phyloP scores from a whole-genome alignment of 1,140 invertebrate species.

The Eriocheir sinensis region DNA sequence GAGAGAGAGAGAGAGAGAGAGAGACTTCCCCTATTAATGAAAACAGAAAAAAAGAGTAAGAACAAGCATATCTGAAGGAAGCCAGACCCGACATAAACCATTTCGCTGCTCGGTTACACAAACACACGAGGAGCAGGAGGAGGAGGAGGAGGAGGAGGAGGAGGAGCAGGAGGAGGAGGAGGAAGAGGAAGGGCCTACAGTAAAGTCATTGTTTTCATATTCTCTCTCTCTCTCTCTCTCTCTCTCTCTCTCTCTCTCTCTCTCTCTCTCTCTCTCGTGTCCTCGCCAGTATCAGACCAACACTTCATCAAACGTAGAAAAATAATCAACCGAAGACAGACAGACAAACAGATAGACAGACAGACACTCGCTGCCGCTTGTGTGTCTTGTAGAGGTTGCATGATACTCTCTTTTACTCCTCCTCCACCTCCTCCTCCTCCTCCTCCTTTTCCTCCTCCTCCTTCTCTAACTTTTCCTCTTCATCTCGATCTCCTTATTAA shows the following conservation, averaged over 20 bases:
- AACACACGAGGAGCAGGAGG: neutral
- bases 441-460: neutral
- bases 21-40: neutral
- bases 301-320: neutral
- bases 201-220: neutral
- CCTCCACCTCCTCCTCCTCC: too few relatives aligned
- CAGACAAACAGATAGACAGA: neutral
- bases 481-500: neutral
- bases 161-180: constrained; percentile 29
- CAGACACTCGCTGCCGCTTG: neutral
- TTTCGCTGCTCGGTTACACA: neutral
- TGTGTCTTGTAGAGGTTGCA: neutral
- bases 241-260: neutral
- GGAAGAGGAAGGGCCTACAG: neutral
- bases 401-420: too few relatives aligned
- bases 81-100: neutral
- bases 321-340: neutral
- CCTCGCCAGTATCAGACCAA: neutral
- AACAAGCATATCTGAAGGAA: constrained; percentile 31
- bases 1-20: constrained; percentile 55
- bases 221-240: neutral
- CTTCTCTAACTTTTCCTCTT: neutral
- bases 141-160: constrained; percentile 5
- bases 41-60: neutral
- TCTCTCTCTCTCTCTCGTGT: neutral